A percentile compares a stretch with the other conserved stretches of the same genome.
Conservation (phyloP, 2,113 vertebrate genomes). For the Callospermophilus lateralis region DNA sequence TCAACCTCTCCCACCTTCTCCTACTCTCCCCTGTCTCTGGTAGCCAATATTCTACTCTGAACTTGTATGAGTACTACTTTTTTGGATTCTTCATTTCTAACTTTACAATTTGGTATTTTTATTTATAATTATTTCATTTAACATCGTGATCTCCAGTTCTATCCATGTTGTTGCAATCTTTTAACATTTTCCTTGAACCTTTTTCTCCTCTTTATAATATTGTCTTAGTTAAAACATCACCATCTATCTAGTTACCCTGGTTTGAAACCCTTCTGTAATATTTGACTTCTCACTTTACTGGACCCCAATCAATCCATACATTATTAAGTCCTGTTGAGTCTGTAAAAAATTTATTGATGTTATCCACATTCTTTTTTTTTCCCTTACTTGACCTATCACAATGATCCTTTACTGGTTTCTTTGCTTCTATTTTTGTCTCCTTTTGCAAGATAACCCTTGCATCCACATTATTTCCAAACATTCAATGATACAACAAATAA, state of each 20-base stretch:
- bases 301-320: background rate
- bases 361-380: background rate
- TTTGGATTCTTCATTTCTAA: background rate
- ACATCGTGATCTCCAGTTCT: background rate
- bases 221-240: background rate
- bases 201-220: too few relatives aligned
- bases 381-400: background rate
- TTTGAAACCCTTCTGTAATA: background rate
- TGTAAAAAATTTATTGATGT: background rate
- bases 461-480: background rate
- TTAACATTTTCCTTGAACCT: background rate
- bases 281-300: background rate
- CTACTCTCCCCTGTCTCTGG: background rate
- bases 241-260: background rate
- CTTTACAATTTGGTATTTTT: background rate
- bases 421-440: background rate
- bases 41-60: background rate
- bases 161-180: background rate
- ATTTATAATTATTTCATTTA: background rate
- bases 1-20: background rate
- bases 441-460: background rate
- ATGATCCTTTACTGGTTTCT: background rate
- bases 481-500: background rate
- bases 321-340: background rate
- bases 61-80: background rate